These are phyloP conservation scores for Cenopis cana DNA, from an alignment of 2,888 invertebrate genomes.

Conservation along the genomic window DNA sequence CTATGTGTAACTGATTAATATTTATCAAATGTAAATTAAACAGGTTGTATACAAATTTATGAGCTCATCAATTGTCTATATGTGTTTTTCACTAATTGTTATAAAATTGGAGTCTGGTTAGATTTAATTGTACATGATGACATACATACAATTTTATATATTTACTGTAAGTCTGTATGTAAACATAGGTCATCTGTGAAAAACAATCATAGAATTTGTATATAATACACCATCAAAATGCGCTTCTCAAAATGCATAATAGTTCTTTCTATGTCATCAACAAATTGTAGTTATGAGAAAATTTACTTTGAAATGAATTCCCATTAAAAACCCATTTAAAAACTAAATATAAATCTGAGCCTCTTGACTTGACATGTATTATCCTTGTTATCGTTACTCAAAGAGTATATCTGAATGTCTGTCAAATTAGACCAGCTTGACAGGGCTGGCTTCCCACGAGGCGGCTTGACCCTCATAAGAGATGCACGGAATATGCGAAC, in stretches of 20 bases:
- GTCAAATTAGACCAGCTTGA: too few relatives aligned
- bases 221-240: neutral
- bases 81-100: neutral
- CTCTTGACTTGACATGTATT: too few relatives aligned
- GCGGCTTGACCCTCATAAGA: too few relatives aligned
- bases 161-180: slow-evolving; percentile 8
- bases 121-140: neutral
- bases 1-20: slow-evolving; percentile 23
- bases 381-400: too few relatives aligned
- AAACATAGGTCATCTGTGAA: neutral
- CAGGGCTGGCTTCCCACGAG: too few relatives aligned
- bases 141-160: neutral
- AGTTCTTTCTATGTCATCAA: neutral
- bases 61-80: slow-evolving; percentile 6
- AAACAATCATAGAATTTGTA: neutral
- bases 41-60: slow-evolving; percentile 23
- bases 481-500: too few relatives aligned
- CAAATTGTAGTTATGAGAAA: neutral
- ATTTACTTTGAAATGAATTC: neutral
- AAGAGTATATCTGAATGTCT: too few relatives aligned
- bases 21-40: slow-evolving; percentile 29
- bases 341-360: too few relatives aligned
- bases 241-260: neutral
- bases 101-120: slow-evolving; percentile 20
- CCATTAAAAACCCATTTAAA: too few relatives aligned